These are phyloP conservation scores for Andrena bucephala DNA, from an alignment of 2,888 invertebrate species.

Conservation along the genomic window DNA sequence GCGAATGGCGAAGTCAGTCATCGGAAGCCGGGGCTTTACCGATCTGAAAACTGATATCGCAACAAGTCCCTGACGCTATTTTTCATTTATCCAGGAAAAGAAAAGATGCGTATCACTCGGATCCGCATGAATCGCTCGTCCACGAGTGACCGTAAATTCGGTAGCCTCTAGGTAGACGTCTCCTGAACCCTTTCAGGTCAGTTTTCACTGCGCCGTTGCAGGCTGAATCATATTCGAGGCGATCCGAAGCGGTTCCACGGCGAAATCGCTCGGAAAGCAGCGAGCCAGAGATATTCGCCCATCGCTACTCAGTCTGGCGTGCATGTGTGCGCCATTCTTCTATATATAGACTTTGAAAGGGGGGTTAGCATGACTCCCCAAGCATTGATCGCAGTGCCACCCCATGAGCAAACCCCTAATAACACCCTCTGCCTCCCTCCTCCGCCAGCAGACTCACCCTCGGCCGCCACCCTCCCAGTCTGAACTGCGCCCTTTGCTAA, in stretches of 20 bases:
- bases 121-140: neutral
- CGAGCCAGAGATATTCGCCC: constrained; percentile 52
- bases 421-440: constrained; percentile 78
- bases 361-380: constrained; percentile 82
- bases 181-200: neutral
- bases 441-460: constrained; percentile 54
- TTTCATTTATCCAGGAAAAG: too few relatives aligned
- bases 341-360: constrained; percentile 73
- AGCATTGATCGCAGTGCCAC: constrained; percentile 84
- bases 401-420: constrained; percentile 84
- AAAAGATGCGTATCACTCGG: neutral
- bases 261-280: constrained; percentile 52
- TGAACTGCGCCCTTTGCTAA: constrained; percentile 78
- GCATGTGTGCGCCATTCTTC: constrained; percentile 60
- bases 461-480: constrained; percentile 58
- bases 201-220: neutral
- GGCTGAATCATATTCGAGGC: constrained; percentile 33
- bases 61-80: too few relatives aligned
- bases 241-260: constrained; percentile 17
- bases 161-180: neutral
- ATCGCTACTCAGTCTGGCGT: constrained; percentile 55
- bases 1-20: neutral
- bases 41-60: too few relatives aligned
- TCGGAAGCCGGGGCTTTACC: neutral
- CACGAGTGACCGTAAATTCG: neutral